These are phyloP conservation scores for Craseonycteris thonglongyai DNA, from an alignment of 2,113 vertebrate genomes.

Conservation along the genomic window DNA sequence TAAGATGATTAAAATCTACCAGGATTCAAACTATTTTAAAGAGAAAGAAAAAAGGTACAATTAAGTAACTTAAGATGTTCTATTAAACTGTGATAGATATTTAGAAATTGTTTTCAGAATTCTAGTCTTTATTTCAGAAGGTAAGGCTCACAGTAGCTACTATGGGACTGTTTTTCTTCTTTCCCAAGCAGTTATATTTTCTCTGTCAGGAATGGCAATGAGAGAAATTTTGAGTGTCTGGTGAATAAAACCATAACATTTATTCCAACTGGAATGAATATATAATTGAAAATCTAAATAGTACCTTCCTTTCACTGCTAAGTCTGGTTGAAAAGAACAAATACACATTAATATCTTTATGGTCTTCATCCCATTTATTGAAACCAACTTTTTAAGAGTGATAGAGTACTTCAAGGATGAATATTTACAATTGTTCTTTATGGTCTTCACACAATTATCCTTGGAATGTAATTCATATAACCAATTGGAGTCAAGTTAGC, in stretches of 20 bases:
- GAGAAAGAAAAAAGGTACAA: constrained; percentile 29
- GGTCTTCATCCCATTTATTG: background rate
- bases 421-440: constrained; percentile 11
- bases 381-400: background rate
- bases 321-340: constrained; percentile 37
- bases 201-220: background rate
- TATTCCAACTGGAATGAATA: background rate
- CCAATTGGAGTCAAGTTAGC: background rate
- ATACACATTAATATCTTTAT: background rate
- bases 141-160: background rate
- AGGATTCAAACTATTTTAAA: constrained; percentile 49
- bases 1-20: constrained; percentile 48
- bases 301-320: background rate
- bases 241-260: background rate
- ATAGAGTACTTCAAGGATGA: background rate
- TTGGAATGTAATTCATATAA: constrained; percentile 20
- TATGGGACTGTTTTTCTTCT: background rate
- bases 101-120: constrained; percentile 27
- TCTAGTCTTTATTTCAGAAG: constrained; percentile 4
- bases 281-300: constrained; percentile 8
- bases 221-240: background rate
- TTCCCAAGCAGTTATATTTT: background rate
- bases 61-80: constrained; percentile 27
- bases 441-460: constrained; percentile 20
- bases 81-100: background rate